Evolutionary conservation across 2,888 invertebrate species (phyloP).

Genomic region (Tridacna crocea): DNA sequence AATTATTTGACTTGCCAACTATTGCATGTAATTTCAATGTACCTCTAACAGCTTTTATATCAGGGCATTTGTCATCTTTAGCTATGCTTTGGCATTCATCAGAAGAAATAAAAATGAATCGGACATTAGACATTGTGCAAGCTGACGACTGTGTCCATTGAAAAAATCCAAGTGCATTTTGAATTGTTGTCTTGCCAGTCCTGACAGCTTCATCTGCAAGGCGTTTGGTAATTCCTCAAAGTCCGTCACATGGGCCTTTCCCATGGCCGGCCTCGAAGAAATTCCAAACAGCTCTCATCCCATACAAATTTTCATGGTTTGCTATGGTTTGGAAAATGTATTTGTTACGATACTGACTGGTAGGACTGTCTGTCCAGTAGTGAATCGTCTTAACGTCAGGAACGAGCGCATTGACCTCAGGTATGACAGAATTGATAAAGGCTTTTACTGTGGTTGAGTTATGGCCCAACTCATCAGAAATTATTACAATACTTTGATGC

Average conservation of each 20-base stretch:
- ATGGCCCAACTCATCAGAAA: constrained; percentile 34
- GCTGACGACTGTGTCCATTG: constrained; percentile 11
- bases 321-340: constrained; percentile 9
- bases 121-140: constrained; percentile 6
- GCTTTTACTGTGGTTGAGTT: constrained; percentile 18
- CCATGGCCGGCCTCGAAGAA: constrained; percentile 34
- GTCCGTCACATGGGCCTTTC: constrained; percentile 39
- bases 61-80: background rate
- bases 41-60: constrained; percentile 12
- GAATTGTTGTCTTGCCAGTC: constrained; percentile 10
- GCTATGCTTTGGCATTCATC: constrained; percentile 1
- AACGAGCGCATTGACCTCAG: constrained; percentile 14
- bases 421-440: constrained; percentile 24
- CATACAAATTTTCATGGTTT: constrained; percentile 16
- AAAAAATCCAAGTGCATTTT: constrained; percentile 15
- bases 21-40: constrained; percentile 27
- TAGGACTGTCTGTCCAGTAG: constrained; percentile 43
- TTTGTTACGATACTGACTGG: constrained; percentile 40
- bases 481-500: constrained; percentile 27
- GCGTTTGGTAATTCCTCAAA: constrained; percentile 25
- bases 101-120: constrained; percentile 14
- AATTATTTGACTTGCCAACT: constrained; percentile 1
- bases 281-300: constrained; percentile 18
- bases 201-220: constrained; percentile 23
- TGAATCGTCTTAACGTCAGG: constrained; percentile 22